These are phyloP conservation scores for Sparus aurata DNA, from an alignment of 2,797 vertebrate species.

Conservation along the genomic window DNA sequence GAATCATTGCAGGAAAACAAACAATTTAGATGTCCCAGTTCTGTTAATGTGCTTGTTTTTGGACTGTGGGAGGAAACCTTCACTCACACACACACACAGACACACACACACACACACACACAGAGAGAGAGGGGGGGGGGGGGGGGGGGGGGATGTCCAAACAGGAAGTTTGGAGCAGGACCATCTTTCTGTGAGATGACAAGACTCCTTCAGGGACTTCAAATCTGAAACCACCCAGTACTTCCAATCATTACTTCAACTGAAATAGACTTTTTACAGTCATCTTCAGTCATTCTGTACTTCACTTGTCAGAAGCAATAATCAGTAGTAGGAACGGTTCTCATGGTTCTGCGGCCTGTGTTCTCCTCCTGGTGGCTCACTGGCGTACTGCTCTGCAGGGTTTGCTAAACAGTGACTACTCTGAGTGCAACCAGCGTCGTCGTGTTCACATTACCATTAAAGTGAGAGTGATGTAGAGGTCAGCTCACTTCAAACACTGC, in stretches of 20 bases:
- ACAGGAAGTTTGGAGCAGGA: constrained; percentile 36
- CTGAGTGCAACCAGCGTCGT: background rate
- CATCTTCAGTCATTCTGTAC: background rate
- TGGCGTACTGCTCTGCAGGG: constrained; percentile 26
- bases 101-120: background rate
- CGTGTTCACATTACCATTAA: background rate
- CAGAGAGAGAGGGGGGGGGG: too few relatives aligned
- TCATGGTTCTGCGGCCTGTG: constrained; percentile 43
- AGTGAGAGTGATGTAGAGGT: background rate
- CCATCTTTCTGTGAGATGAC: constrained; percentile 2
- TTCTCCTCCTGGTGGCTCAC: constrained; percentile 67
- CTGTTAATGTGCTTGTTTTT: background rate
- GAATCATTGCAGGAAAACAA: constrained; percentile 25
- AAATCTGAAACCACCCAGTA: constrained; percentile 11
- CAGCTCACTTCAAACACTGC: background rate
- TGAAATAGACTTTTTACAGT: constrained; percentile 31
- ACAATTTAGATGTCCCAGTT: constrained; percentile 27
- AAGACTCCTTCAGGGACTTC: background rate
- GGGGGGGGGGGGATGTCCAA: background rate
- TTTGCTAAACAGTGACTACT: background rate
- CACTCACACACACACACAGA: background rate
- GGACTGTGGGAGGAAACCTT: constrained; percentile 6
- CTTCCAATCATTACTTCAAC: constrained; percentile 12
- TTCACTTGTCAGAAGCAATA: constrained; percentile 39
- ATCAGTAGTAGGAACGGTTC: constrained; percentile 23